Base-by-base conservation (phyloP, 2,888 invertebrate species). In the Conops quadrifasciatus region DNA sequence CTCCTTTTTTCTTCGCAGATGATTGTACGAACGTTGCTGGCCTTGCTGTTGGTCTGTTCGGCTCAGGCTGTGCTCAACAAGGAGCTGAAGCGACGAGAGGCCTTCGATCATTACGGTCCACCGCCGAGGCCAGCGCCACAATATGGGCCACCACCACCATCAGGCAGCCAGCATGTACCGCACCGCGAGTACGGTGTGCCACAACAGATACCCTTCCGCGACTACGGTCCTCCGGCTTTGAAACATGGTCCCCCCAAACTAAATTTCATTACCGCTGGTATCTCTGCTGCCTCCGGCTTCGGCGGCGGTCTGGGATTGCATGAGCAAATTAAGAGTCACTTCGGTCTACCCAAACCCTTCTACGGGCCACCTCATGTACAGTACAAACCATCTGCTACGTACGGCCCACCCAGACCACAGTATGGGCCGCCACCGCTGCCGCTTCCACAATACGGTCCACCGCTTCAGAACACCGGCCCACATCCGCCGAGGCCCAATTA, bases 191-290 rank as follows among this genome's bases (percentile, higher is more conserved):
- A 85, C 71, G 84, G 85, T 2, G 80, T 83, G 24, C 84, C 84
- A 2, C 84, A 84, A 70, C 79, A 84, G 71, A 82, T 81, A 45
- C 83, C 85, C 0, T 84, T 84, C 73, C 78, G 81, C 36, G 85
- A 85, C 66, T 86, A 85, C 67, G 85, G 85, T 0, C 82, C 84
- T 1, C 85, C 86, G 9, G 78, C 82, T 0, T n/a, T 82, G 0
- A 85, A 86, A 71, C 89, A 88, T 77, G 88, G 88, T 0, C 85
- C 87, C 1, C 89, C 89, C 0, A 87, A 87, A 76, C 80, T 87
- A 0, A 82, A 86, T 56, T 87, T 88, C 65, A 72, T 36, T 86
- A 87, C 7, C 83, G 88, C 71, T 84, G 88, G 75, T n/a, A n/a
- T n/a, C 0, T 73, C 73, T 0, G 74, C 73, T 1, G 66, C 66